Evolutionary conservation across 2,113 vertebrate species (phyloP), one percentile per base, ranked within the genome.

Genomic region (Pangasianodon gigas): DNA sequence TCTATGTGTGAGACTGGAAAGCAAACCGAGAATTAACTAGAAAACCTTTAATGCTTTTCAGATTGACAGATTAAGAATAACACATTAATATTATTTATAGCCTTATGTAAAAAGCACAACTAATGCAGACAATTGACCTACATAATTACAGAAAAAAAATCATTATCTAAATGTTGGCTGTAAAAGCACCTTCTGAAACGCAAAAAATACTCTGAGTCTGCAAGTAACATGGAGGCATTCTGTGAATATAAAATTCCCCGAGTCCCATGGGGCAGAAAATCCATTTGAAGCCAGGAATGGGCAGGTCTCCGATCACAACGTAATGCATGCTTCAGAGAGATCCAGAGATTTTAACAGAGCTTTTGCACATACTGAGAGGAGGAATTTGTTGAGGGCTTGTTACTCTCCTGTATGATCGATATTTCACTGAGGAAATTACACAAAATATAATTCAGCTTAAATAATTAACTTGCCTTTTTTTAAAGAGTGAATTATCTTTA

Each of bases 201-300:
- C 1, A 51, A 51, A 79, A 52, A 58, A 29, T 41, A 41, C n/a
- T 32, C 51, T 62, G 56, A 51, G 26, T 65, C 71, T 85, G 48
- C 48, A 32, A 77, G 74, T 52, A 80, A 67, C 62, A 80, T 60
- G 5, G 21, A 81, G 74, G 37, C 58, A 29, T 29, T 81, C 58
- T 71, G 58, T 29, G 60, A 86, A 90, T 80, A 65, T 69, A 56
- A 86, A 80, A 79, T 74, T 86, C 84, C 83, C 69, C 7, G 13
- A 80, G 90, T 69, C 52, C 56, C 65, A 81, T 65, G 41, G 60
- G 37, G 84, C 71, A 93, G 91, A 91, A 94, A 92, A 89, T 93
- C 88, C 69, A 89, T 60, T 71, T 21, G 32, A 90, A 91, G 85
- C 86, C 41, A 65, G 9, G 46, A 46, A 69, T 44, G 46, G 74